A percentile compares a stretch with the other conserved stretches of the same genome.
phyloP scores from a whole-genome alignment of 2,113 vertebrate genomes.

The Myotis davidii region DNA sequence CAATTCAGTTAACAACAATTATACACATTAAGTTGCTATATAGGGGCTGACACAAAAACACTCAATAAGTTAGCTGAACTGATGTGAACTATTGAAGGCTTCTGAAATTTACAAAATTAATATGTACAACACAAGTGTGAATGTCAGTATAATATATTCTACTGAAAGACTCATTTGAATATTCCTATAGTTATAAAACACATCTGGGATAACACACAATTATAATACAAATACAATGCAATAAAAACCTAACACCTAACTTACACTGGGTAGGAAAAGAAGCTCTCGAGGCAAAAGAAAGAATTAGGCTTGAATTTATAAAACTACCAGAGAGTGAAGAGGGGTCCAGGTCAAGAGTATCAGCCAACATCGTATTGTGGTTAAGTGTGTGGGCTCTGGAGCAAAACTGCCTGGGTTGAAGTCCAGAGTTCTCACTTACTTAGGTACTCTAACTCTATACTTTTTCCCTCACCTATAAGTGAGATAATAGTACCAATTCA shows the following conservation, averaged over 20 bases:
- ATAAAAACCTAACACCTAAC: neutral
- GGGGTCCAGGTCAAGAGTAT: neutral
- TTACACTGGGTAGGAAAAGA: neutral
- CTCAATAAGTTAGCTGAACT: neutral
- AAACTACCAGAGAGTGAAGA: constrained; percentile 3
- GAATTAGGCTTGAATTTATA: constrained; percentile 9
- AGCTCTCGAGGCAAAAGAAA: neutral
- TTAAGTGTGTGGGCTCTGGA: neutral
- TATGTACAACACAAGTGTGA: neutral
- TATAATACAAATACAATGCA: neutral
- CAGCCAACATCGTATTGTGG: neutral
- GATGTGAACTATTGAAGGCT: neutral
- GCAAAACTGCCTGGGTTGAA: neutral
- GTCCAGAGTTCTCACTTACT: neutral
- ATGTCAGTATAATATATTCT: neutral
- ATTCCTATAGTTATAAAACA: neutral
- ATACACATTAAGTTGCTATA: neutral
- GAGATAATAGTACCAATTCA: constrained; percentile 1
- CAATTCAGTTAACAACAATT: constrained; percentile 32
- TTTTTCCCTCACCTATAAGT: neutral
- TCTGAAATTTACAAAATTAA: constrained; percentile 42
- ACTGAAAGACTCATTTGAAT: constrained; percentile 11
- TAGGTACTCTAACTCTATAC: neutral
- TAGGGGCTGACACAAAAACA: constrained; percentile 22
- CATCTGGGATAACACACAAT: neutral